These are phyloP conservation scores for Sebastes schlegelii DNA, from an alignment of 2,113 vertebrate species.

Conservation along the genomic window DNA sequence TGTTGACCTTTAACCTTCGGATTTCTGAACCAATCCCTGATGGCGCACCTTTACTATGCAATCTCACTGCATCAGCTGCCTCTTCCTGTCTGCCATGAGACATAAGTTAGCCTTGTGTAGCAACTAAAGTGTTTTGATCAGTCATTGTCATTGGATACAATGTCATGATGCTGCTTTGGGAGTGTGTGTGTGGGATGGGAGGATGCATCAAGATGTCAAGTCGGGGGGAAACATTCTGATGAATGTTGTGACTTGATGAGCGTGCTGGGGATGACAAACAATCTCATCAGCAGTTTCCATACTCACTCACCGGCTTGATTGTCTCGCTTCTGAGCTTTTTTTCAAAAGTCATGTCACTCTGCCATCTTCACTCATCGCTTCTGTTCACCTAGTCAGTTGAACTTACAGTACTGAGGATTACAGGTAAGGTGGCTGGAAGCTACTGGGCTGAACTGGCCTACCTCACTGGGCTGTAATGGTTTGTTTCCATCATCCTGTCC, in stretches of 20 bases:
- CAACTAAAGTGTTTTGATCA: background rate
- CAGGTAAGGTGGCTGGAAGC: slow-evolving; percentile 62
- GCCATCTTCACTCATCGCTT: slow-evolving; percentile 26
- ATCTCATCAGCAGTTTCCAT: slow-evolving; percentile 1
- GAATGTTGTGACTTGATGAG: background rate
- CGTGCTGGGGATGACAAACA: slow-evolving; percentile 17
- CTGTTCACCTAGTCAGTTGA: slow-evolving; percentile 17
- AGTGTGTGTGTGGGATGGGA: slow-evolving; percentile 21
- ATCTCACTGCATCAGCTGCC: slow-evolving; percentile 11
- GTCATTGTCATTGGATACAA: slow-evolving; percentile 10
- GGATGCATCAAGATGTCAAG: slow-evolving; percentile 12
- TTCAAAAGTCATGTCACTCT: slow-evolving; percentile 27
- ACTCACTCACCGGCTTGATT: slow-evolving; percentile 34
- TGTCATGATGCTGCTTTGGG: slow-evolving; percentile 20
- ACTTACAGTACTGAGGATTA: background rate
- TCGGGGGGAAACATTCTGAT: background rate
- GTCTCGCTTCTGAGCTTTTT: slow-evolving; percentile 31
- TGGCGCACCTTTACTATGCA: slow-evolving; percentile 33
- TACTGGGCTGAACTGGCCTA: slow-evolving; percentile 1
- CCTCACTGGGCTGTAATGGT: slow-evolving; percentile 8
- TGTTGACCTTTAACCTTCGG: background rate
- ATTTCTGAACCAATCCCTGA: slow-evolving; percentile 64
- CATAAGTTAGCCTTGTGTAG: slow-evolving; percentile 35
- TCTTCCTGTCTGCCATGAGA: slow-evolving; percentile 37
- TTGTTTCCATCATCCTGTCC: background rate